These are phyloP conservation scores for Pachycephala philippinensis DNA, from an alignment of 2,113 vertebrate genomes.

Conservation along the genomic window DNA sequence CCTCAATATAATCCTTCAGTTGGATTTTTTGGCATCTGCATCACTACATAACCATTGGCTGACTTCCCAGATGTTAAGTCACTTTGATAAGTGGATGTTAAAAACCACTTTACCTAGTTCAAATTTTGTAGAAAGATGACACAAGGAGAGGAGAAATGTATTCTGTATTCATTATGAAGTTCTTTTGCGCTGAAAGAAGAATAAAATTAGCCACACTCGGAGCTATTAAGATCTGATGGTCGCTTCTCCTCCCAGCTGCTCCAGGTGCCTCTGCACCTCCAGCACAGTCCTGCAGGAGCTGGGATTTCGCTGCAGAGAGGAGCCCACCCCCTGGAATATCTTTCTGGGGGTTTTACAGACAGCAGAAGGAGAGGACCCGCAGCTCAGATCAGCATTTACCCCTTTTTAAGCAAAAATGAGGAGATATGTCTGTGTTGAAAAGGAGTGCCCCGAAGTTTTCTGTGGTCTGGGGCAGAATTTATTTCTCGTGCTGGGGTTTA, in stretches of 20 bases:
- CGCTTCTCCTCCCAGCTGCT: background rate
- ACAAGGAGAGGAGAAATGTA: slow-evolving; percentile 40
- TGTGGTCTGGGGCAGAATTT: background rate
- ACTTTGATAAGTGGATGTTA: slow-evolving; percentile 69
- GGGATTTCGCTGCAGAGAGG: background rate
- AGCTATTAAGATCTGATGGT: background rate
- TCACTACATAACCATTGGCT: slow-evolving; percentile 45
- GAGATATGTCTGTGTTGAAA: background rate
- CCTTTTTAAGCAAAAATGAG: background rate
- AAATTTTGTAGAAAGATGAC: slow-evolving; percentile 53
- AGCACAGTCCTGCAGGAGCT: background rate
- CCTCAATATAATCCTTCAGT: slow-evolving; percentile 40
- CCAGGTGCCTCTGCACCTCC: background rate
- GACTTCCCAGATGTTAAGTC: slow-evolving; percentile 56
- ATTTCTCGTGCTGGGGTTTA: background rate
- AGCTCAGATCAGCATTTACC: background rate
- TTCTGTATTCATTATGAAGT: slow-evolving; percentile 51
- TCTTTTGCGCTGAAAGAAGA: slow-evolving; percentile 36
- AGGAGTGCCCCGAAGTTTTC: background rate
- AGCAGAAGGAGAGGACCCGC: background rate
- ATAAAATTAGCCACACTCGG: slow-evolving; percentile 14
- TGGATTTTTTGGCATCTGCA: slow-evolving; percentile 51
- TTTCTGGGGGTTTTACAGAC: background rate
- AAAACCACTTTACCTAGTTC: slow-evolving; percentile 42
- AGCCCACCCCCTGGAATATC: background rate